Evolutionary conservation across 2,797 vertebrate genomes (phyloP).

Genomic region (Chiroxiphia lanceolata): DNA sequence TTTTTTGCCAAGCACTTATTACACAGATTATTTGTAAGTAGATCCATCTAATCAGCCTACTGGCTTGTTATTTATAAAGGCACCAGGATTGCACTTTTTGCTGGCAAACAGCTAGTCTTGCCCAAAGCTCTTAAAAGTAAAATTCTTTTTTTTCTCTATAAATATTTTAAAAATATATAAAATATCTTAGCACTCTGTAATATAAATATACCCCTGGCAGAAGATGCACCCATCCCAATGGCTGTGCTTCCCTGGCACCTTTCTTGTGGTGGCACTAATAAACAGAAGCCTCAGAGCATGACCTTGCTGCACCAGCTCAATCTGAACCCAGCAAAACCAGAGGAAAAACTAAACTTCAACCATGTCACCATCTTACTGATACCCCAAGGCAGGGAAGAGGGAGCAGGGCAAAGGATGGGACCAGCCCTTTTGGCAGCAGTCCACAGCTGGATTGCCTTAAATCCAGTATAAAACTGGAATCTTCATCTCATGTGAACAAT

Average conservation of each 20-base stretch:
- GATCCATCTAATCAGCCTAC: neutral
- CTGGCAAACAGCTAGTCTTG: neutral
- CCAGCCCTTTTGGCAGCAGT: neutral
- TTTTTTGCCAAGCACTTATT: neutral
- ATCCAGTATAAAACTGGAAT: neutral
- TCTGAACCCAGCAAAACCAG: neutral
- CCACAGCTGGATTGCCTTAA: neutral
- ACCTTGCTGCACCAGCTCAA: neutral
- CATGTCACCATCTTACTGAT: neutral
- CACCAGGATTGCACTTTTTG: neutral
- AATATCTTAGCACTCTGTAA: neutral
- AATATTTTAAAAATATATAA: neutral
- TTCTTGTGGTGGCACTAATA: neutral
- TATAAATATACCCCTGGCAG: neutral
- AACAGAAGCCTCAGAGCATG: neutral
- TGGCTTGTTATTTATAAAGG: neutral
- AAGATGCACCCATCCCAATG: neutral
- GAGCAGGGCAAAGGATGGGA: neutral
- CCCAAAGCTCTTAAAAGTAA: neutral
- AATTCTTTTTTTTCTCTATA: neutral
- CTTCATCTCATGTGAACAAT: neutral
- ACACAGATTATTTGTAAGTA: neutral
- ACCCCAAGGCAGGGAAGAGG: neutral
- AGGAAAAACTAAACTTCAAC: neutral
- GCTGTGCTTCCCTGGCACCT: neutral